phyloP scores from a whole-genome alignment of 1,140 invertebrate species.

The Palaemon carinicauda region DNA sequence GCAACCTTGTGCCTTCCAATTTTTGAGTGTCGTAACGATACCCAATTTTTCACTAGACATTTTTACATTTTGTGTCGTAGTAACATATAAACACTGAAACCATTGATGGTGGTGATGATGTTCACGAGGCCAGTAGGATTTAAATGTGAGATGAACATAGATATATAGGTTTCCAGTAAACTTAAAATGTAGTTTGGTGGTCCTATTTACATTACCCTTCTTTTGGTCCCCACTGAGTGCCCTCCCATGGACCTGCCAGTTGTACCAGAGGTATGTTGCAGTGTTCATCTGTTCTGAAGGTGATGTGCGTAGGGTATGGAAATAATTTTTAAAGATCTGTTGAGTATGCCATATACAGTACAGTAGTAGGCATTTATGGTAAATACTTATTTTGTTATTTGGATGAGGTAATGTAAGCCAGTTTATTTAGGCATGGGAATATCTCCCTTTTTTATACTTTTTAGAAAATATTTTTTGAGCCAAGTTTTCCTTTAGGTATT shows the following conservation, averaged over 20 bases:
- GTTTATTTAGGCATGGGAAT: too few relatives aligned
- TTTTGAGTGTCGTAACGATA: too few relatives aligned
- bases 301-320: not conserved
- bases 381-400: too few relatives aligned
- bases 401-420: too few relatives aligned
- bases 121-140: not conserved
- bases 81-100: not conserved
- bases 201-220: slow-evolving; percentile 44
- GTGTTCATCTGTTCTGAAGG: slow-evolving; percentile 15
- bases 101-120: too few relatives aligned
- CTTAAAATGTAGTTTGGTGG: slow-evolving; percentile 3
- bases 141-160: not conserved
- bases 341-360: too few relatives aligned
- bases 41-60: not conserved
- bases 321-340: too few relatives aligned
- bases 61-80: not conserved
- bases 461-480: too few relatives aligned
- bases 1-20: too few relatives aligned
- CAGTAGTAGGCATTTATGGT: not conserved
- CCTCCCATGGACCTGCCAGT: slow-evolving; percentile 45
- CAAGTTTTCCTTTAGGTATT: too few relatives aligned
- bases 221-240: slow-evolving; percentile 54
- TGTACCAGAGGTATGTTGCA: slow-evolving; percentile 50
- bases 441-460: too few relatives aligned
- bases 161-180: not conserved